Base-by-base conservation (phyloP, 1,140 invertebrate genomes). In the Zelostemma sp. region DNA sequence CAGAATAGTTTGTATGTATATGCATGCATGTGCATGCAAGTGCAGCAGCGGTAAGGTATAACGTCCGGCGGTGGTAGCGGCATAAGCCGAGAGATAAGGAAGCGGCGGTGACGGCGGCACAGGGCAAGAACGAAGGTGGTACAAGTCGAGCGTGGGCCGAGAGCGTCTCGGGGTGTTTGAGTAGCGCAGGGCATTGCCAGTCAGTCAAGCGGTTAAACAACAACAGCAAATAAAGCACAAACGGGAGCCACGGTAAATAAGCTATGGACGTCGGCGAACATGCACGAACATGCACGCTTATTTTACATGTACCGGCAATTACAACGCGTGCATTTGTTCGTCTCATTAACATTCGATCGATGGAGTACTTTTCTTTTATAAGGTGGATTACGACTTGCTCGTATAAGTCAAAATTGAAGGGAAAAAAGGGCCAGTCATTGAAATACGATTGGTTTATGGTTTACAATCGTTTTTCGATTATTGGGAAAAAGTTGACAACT, bases 211-310 rank as follows among this genome's bases (percentile, higher is more conserved):
- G 49, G 62, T 62, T 72, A 73, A 73, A 76, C 78, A 75, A 75
- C 77, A 28, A 4, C 25, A 28, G 25, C 25, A 81, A 80, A 82
- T 82, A 80, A 81, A 81, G 74, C 77, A 80, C 73, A 74, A 76
- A 79, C 79, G 68, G 78, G 76, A 76, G 76, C 77, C 62, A 72
- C 74, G 49, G 80, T 82, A 80, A 80, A 81, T 80, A 81, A 81
- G 70, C 74, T 68, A 76, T 76, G 76, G 70, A 67, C 62, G 59
- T 58, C 53, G 64, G 67, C 57, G 50, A 33, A 12, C 48, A 69
- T 69, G 68, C 41, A 48, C 58, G 43, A 19, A 18, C 14, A 1
- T 38, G 35, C 35, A 9, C 9, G 9, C 35, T 38, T 38, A 4
- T n/a, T n/a, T n/a, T 11, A 2, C 9, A n/a, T 11, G 3, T 11